Percentiles rank a stretch among this genome's conserved stretches.
phyloP scores from a whole-genome alignment of 2,113 vertebrate species.

The Eleginops maclovinus region DNA sequence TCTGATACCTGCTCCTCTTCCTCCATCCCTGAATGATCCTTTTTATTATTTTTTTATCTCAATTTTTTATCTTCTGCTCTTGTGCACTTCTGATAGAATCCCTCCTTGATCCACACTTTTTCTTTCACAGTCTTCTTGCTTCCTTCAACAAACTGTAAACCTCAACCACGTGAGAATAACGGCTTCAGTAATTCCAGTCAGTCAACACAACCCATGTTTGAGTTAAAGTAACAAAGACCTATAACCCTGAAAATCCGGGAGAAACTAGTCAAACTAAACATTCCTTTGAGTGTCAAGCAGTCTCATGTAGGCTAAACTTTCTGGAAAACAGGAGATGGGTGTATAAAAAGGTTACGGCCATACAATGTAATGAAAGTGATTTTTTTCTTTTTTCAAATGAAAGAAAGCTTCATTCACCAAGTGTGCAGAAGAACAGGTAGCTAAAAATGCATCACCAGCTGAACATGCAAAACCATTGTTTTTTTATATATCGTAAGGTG shows the following conservation, averaged over 20 bases:
- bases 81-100: slow-evolving; percentile 10
- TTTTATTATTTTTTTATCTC: neutral
- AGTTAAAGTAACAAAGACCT: neutral
- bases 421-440: too few relatives aligned
- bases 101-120: slow-evolving; percentile 19
- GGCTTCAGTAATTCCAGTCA: neutral
- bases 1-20: slow-evolving; percentile 1
- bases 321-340: neutral
- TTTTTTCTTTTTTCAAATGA: neutral
- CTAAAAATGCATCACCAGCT: too few relatives aligned
- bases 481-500: too few relatives aligned
- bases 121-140: neutral
- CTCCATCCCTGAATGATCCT: slow-evolving; percentile 15
- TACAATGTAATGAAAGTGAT: neutral
- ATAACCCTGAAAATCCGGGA: neutral
- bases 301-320: neutral
- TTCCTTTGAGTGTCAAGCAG: neutral
- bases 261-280: neutral
- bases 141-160: slow-evolving; percentile 5
- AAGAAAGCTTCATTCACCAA: too few relatives aligned
- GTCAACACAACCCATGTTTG: neutral
- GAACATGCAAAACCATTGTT: too few relatives aligned
- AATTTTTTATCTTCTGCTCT: slow-evolving; percentile 16
- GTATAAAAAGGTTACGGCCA: neutral
- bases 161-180: neutral